phyloP scores from a whole-genome alignment of 2,888 invertebrate species.

The Pristionchus mayeri region DNA sequence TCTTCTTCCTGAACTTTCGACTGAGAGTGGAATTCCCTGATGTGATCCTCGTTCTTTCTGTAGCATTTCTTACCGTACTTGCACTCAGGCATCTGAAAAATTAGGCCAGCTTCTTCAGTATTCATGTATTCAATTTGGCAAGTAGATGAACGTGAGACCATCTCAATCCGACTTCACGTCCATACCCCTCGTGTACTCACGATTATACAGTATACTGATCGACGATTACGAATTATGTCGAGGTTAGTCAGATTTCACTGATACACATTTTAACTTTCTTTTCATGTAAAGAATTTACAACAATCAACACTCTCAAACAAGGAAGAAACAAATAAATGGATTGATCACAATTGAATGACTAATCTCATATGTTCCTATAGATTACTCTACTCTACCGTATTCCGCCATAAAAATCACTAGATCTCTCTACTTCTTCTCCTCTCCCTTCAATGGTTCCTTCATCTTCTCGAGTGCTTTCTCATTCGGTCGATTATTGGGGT shows the following conservation, averaged over 20 bases:
- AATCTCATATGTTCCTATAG: neutral
- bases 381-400: neutral
- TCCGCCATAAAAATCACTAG: too few species aligned
- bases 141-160: neutral
- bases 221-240: neutral
- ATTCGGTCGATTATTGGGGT: conserved; percentile 71
- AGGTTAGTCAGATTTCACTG: neutral
- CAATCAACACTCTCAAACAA: neutral
- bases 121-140: neutral
- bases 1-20: conserved; percentile 20
- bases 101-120: neutral
- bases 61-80: conserved; percentile 88
- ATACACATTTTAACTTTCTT: neutral
- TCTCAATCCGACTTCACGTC: neutral
- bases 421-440: conserved; percentile 13
- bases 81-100: conserved; percentile 79
- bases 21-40: conserved; percentile 80
- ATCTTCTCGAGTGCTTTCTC: conserved; percentile 12
- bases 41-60: conserved; percentile 86
- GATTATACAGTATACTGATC: neutral
- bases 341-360: conserved; percentile 18
- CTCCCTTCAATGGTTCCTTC: neutral
- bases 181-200: neutral
- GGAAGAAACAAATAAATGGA: conserved; percentile 9
- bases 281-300: neutral